Evolutionary conservation across 2,113 vertebrate species (phyloP).

Genomic region (Pholis gunnellus): DNA sequence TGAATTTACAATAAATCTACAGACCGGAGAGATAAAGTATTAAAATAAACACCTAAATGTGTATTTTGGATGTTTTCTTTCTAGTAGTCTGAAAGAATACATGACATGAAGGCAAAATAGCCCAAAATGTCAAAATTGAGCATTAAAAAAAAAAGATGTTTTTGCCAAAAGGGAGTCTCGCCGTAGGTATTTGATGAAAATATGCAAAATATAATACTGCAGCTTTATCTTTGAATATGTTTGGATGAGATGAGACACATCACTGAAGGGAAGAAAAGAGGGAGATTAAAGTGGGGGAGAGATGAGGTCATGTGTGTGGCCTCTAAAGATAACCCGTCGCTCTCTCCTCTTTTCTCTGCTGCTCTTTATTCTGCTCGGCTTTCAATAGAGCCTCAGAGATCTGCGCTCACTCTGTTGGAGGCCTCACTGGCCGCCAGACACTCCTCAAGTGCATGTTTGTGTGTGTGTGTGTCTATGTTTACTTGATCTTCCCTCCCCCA

Average conservation of each 20-base stretch:
- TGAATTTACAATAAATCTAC: too few relatives aligned
- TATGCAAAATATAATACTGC: too few relatives aligned
- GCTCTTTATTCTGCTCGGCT: slow-evolving; percentile 52
- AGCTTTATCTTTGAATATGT: neutral
- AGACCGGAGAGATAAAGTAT: too few relatives aligned
- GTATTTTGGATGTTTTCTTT: too few relatives aligned
- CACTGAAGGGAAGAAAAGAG: neutral
- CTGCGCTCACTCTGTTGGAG: slow-evolving; percentile 52
- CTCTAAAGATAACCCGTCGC: slow-evolving; percentile 23
- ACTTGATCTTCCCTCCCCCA: slow-evolving; percentile 55
- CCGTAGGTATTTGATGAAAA: neutral
- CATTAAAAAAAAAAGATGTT: too few relatives aligned
- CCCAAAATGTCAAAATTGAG: too few relatives aligned
- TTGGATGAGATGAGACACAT: neutral
- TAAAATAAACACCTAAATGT: too few relatives aligned
- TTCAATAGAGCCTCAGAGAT: slow-evolving; percentile 50
- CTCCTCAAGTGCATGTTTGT: slow-evolving; percentile 34
- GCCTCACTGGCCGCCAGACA: slow-evolving; percentile 52
- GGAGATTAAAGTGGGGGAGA: neutral
- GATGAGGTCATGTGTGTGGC: slow-evolving; percentile 40
- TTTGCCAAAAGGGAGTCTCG: too few relatives aligned
- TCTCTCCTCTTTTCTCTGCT: slow-evolving; percentile 38
- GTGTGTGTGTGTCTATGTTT: slow-evolving; percentile 44
- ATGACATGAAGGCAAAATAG: too few relatives aligned
- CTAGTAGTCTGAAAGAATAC: too few relatives aligned